phyloP scores from a whole-genome alignment of 2,113 vertebrate species.

The Eudyptes chrysolophus region DNA sequence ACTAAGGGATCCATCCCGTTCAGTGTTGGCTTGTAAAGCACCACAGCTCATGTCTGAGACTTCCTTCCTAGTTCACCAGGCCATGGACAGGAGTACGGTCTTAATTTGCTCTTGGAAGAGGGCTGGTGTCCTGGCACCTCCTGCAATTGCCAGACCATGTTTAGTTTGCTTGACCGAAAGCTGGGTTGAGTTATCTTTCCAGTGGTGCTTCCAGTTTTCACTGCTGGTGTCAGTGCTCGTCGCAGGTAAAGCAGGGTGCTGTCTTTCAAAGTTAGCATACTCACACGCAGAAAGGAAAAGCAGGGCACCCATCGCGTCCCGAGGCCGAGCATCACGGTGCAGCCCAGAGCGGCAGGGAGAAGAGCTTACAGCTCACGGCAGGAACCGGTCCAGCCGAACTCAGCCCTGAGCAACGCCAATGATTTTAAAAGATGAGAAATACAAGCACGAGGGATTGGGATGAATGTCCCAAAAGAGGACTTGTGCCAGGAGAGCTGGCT shows the following conservation, averaged over 20 bases:
- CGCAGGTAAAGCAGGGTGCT: background rate
- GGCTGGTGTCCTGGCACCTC: background rate
- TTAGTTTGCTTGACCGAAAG: background rate
- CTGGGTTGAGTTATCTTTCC: background rate
- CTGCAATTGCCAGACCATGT: background rate
- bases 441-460: background rate
- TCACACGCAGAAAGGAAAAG: background rate
- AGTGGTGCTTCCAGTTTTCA: background rate
- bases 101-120: background rate
- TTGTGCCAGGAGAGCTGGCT: background rate
- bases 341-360: background rate
- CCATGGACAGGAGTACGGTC: background rate
- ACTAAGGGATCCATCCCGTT: background rate
- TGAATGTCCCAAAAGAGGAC: background rate
- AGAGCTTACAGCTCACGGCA: background rate
- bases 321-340: background rate
- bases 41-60: accelerated
- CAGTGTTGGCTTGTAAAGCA: background rate
- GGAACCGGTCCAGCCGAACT: background rate
- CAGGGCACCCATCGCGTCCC: background rate
- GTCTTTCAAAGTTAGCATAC: background rate
- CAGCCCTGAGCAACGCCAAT: background rate
- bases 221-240: background rate
- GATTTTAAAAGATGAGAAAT: background rate
- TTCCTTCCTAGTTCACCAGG: background rate